A percentile compares a stretch with the other conserved stretches of the same genome.
These are phyloP conservation scores for Zele albiditarsus DNA, from an alignment of 2,888 invertebrate genomes.

Conservation along the genomic window DNA sequence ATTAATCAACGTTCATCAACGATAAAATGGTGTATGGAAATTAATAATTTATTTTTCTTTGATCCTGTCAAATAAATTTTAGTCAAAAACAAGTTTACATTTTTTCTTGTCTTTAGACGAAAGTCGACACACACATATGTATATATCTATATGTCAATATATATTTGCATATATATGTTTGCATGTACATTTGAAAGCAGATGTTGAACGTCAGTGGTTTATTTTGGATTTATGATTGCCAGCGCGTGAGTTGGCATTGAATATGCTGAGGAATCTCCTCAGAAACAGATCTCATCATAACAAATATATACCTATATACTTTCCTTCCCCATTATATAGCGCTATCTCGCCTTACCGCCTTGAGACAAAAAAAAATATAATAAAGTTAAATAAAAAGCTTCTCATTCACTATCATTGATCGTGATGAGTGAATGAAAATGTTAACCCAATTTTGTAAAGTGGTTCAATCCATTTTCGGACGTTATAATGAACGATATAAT, in stretches of 20 bases:
- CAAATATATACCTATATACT: not conserved
- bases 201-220: constrained; percentile 43
- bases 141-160: not conserved
- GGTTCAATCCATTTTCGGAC: constrained; percentile 33
- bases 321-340: not conserved
- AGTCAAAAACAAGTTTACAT: not conserved
- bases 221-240: constrained; percentile 50
- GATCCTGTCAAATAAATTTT: no score
- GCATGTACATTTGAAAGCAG: not conserved
- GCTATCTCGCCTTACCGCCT: not conserved
- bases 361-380: constrained; percentile 12
- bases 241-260: constrained; percentile 45
- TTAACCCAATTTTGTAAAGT: constrained; percentile 44
- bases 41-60: no score
- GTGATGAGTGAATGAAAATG: not conserved
- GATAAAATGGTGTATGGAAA: no score
- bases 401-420: constrained; percentile 21
- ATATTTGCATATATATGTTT: not conserved
- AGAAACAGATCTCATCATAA: constrained; percentile 38
- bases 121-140: not conserved
- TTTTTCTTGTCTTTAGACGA: not conserved
- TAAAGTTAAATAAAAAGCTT: constrained; percentile 34
- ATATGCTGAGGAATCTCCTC: constrained; percentile 45
- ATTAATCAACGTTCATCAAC: no score
- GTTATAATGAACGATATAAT: no score